These are phyloP conservation scores for Pelmatolapia mariae DNA, from an alignment of 2,113 vertebrate genomes.

Conservation along the genomic window DNA sequence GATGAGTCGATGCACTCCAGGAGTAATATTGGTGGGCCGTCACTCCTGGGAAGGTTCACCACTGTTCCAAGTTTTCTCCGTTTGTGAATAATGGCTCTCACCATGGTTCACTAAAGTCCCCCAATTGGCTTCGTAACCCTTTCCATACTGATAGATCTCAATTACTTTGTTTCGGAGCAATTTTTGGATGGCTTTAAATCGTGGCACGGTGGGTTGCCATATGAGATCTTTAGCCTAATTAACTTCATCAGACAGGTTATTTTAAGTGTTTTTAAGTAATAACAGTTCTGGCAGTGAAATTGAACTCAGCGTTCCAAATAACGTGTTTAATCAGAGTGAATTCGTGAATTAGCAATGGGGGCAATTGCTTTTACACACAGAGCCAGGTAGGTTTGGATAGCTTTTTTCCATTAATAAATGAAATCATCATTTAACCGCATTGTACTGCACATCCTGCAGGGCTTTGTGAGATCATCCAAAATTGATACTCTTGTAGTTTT, in stretches of 20 bases:
- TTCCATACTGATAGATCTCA: neutral
- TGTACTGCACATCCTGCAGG: neutral
- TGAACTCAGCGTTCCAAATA: neutral
- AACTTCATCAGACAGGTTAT: neutral
- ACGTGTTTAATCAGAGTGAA: neutral
- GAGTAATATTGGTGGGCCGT: neutral
- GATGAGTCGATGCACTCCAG: neutral
- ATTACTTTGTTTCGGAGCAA: neutral
- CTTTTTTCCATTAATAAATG: neutral
- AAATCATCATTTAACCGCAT: neutral
- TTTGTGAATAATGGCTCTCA: neutral
- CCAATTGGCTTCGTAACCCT: neutral
- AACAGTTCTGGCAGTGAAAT: neutral
- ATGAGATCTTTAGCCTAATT: neutral
- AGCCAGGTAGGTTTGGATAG: neutral
- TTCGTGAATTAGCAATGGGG: neutral
- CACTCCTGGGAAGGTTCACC: neutral
- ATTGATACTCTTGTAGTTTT: neutral
- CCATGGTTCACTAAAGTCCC: neutral
- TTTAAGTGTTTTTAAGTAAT: neutral
- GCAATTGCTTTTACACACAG: neutral
- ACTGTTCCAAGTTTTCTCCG: neutral
- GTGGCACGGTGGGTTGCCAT: neutral
- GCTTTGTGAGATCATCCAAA: neutral
- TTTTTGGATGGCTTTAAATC: neutral